Evolutionary conservation across 2,113 vertebrate species (phyloP).

Genomic region (Tetrao urogallus): DNA sequence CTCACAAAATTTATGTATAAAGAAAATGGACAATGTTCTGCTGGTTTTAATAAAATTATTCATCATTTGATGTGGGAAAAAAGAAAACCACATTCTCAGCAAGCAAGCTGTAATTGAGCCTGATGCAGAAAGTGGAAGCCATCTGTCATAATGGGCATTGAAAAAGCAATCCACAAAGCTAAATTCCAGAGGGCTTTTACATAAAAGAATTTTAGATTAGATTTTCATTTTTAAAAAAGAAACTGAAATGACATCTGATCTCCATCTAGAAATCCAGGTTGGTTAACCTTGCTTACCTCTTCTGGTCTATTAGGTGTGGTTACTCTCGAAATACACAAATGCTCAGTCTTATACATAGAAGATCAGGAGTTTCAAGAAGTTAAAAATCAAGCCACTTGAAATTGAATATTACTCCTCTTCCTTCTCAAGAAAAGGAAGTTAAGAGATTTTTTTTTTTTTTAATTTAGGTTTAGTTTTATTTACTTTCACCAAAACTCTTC

Average conservation of each 20-base stretch:
- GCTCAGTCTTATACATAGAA: background rate
- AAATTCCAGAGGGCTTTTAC: background rate
- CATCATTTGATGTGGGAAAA: background rate
- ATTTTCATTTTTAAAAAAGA: background rate
- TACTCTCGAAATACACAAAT: rapidly evolving
- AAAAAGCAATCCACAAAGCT: background rate
- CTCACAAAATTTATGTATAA: background rate
- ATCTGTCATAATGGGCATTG: background rate
- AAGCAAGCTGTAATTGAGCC: background rate
- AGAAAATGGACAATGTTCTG: background rate
- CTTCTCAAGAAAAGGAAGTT: background rate
- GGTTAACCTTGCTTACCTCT: background rate
- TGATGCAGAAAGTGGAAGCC: background rate
- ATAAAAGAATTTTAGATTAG: background rate
- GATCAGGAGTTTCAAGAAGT: background rate
- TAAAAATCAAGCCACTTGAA: background rate
- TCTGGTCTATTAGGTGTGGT: background rate
- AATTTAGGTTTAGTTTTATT: background rate
- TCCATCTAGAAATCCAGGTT: background rate
- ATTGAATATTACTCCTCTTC: background rate
- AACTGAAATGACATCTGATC: background rate
- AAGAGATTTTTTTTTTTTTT: rapidly evolving
- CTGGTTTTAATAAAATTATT: background rate
- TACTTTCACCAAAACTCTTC: background rate
- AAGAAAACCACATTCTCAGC: background rate